Conservation (phyloP, 2,888 invertebrate genomes). For the Frankliniella intonsa region DNA sequence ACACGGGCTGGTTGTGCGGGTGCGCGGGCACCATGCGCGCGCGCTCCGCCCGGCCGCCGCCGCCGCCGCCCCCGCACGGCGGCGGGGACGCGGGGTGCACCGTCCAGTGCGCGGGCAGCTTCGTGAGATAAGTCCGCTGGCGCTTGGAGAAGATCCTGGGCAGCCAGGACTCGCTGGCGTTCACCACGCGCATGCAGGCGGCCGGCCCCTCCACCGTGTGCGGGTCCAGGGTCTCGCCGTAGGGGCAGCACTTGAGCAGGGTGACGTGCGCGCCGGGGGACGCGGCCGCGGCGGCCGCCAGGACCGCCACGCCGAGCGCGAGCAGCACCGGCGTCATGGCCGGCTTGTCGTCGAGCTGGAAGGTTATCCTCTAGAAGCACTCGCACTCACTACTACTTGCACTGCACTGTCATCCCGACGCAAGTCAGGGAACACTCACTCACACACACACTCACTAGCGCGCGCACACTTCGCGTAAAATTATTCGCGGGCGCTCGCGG, state of each 20-base stretch:
- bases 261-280: conserved; percentile 34
- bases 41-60: no score
- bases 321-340: background rate
- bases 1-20: conserved; percentile 42
- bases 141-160: conserved; percentile 36
- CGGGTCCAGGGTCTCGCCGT: conserved; percentile 50
- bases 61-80: conserved; percentile 48
- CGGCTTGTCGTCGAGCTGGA: background rate
- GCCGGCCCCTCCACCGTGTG: conserved; percentile 45
- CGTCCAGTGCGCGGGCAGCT: conserved; percentile 51
- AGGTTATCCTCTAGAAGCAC: background rate
- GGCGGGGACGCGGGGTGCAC: conserved; percentile 47
- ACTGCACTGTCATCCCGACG: background rate
- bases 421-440: background rate
- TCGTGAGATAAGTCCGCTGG: conserved; percentile 36
- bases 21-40: conserved; percentile 46
- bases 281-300: background rate
- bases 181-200: conserved; percentile 36
- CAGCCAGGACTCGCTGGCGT: conserved; percentile 32
- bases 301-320: background rate
- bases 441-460: background rate
- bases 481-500: no score
- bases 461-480: background rate
- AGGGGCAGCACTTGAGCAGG: conserved; percentile 55
- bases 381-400: background rate